Conservation (phyloP, 1,140 invertebrate species). For the Heliconius nattereri region DNA sequence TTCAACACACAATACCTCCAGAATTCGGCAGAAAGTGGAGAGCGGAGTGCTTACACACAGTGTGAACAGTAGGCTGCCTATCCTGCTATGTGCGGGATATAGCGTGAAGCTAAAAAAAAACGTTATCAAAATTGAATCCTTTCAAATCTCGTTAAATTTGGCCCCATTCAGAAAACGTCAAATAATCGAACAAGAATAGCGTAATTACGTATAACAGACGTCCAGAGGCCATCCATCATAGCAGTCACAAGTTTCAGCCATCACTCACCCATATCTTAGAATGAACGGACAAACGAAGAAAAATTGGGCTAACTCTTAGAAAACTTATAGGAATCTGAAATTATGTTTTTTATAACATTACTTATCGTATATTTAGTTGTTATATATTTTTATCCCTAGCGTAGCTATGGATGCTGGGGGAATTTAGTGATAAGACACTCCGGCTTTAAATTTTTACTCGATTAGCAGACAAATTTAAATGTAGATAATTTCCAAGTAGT, state of each 20-base stretch:
- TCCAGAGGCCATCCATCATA: conserved; percentile 36
- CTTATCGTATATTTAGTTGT: neutral
- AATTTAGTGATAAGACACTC: no score
- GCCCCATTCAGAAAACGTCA: neutral
- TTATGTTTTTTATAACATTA: neutral
- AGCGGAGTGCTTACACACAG: no score
- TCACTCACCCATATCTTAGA: conserved; percentile 19
- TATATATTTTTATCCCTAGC: neutral
- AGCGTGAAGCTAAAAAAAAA: neutral
- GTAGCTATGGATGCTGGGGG: no score
- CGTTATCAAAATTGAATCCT: neutral
- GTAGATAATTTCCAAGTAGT: no score
- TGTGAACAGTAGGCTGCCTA: no score
- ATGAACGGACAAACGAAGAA: conserved; percentile 16
- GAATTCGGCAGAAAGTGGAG: no score
- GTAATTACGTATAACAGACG: conserved; percentile 31
- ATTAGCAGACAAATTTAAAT: no score
- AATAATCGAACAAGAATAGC: conserved; percentile 14
- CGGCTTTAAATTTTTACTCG: no score
- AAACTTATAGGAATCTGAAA: neutral
- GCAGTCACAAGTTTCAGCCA: conserved; percentile 32
- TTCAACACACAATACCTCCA: no score
- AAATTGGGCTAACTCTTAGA: neutral
- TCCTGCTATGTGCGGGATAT: no score
- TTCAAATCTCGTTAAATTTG: conserved; percentile 5